A percentile compares a stretch with the other conserved stretches of the same genome.
Conservation (phyloP, 2,888 invertebrate genomes). For the Dione juno region DNA sequence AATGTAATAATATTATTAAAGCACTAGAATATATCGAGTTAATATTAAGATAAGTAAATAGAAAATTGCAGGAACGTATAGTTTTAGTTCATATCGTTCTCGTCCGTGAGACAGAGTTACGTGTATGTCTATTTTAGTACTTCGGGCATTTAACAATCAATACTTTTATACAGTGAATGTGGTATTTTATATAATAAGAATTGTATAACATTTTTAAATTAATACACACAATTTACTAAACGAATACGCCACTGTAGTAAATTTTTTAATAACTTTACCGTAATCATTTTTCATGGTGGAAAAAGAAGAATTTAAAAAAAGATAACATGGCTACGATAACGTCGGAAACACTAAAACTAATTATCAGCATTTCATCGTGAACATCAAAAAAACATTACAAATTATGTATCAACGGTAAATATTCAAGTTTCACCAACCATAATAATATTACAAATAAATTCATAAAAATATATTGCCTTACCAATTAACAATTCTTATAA, state of each 20-base stretch:
- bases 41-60: constrained; percentile 6
- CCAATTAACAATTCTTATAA: background rate
- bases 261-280: no score
- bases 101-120: constrained; percentile 3
- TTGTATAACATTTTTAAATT: no score
- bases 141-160: constrained; percentile 1
- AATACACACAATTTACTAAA: no score
- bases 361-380: no score
- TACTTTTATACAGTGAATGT: background rate
- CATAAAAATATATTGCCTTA: background rate
- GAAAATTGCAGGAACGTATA: constrained; percentile 16
- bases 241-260: no score
- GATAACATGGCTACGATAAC: no score
- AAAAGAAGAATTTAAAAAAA: no score
- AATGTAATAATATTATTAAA: background rate
- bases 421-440: background rate
- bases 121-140: constrained; percentile 20
- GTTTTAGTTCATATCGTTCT: constrained; percentile 6
- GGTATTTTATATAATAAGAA: background rate
- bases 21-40: background rate
- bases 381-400: no score
- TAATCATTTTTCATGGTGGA: no score
- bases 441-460: background rate
- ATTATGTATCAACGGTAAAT: no score
- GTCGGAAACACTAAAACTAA: no score